Evolutionary conservation across 2,113 vertebrate species (phyloP).

Genomic region (Nothoprocta perdicaria): DNA sequence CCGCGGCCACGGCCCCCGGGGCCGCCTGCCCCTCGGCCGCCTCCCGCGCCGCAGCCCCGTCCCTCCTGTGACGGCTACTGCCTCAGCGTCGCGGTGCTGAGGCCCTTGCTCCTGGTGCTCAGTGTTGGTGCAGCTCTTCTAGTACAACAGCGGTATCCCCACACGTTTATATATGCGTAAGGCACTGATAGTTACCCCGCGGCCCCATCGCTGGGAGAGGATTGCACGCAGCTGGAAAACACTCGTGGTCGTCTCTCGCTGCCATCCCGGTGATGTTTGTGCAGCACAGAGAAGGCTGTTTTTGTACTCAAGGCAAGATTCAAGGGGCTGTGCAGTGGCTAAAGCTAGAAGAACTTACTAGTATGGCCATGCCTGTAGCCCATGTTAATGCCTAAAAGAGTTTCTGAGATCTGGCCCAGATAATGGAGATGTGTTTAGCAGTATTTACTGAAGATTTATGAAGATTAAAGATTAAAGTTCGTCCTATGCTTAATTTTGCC

Average conservation of each 20-base stretch:
- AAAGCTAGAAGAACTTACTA: background rate
- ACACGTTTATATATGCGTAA: conserved; percentile 75
- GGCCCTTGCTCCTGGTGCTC: conserved; percentile 60
- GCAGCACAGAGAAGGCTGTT: background rate
- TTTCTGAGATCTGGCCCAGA: background rate
- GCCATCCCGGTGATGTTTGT: background rate
- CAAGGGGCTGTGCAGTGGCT: background rate
- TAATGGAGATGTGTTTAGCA: background rate
- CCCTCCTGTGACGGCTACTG: conserved; percentile 32
- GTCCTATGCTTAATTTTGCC: background rate
- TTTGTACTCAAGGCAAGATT: background rate
- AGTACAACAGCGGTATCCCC: conserved; percentile 60
- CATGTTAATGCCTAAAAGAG: rapidly evolving
- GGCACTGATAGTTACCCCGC: background rate
- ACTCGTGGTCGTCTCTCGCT: background rate
- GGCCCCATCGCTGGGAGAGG: background rate
- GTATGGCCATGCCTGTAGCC: background rate
- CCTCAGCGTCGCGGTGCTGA: conserved; percentile 44
- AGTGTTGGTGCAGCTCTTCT: conserved; percentile 35
- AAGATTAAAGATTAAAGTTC: background rate
- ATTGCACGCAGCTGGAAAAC: background rate
- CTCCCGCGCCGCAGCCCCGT: background rate
- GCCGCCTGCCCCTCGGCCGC: rapidly evolving
- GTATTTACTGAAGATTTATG: background rate
- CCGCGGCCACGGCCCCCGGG: rapidly evolving